Conservation (phyloP, 2,113 vertebrate genomes). For the Pica pica region DNA sequence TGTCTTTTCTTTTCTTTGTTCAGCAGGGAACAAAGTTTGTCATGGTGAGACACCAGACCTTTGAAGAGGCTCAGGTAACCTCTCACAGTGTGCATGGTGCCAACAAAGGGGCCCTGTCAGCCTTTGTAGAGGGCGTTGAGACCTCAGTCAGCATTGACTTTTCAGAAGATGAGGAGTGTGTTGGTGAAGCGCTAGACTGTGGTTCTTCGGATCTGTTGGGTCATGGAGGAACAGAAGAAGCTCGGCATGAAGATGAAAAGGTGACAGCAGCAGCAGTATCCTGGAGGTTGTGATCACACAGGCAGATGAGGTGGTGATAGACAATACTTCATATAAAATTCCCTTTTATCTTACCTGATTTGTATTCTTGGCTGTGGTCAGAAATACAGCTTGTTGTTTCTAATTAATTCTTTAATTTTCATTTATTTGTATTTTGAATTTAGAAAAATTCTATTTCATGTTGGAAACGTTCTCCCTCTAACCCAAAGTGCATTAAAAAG, state of each 20-base stretch:
- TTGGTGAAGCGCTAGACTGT: slow-evolving; percentile 54
- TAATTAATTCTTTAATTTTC: slow-evolving; percentile 65
- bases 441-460: slow-evolving; percentile 61
- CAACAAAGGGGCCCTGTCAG: background rate
- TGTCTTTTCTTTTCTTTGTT: slow-evolving; percentile 27
- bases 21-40: slow-evolving; percentile 40
- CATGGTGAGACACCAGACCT: background rate
- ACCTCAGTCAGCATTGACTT: background rate
- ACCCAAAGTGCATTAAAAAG: background rate
- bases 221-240: slow-evolving; percentile 39
- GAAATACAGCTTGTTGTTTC: slow-evolving; percentile 65
- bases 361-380: slow-evolving; percentile 77
- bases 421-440: slow-evolving; percentile 64
- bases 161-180: background rate
- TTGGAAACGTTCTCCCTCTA: background rate
- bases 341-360: slow-evolving; percentile 80
- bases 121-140: slow-evolving; percentile 14
- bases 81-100: background rate
- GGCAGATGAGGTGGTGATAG: slow-evolving; percentile 79
- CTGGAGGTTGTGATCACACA: slow-evolving; percentile 72
- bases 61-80: slow-evolving; percentile 18
- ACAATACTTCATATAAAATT: slow-evolving; percentile 81
- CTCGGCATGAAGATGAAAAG: slow-evolving; percentile 67
- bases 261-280: slow-evolving; percentile 41
- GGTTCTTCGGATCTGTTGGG: slow-evolving; percentile 43